Base-by-base conservation (phyloP, 2,888 invertebrate genomes). In the Coleophora flavipennella region DNA sequence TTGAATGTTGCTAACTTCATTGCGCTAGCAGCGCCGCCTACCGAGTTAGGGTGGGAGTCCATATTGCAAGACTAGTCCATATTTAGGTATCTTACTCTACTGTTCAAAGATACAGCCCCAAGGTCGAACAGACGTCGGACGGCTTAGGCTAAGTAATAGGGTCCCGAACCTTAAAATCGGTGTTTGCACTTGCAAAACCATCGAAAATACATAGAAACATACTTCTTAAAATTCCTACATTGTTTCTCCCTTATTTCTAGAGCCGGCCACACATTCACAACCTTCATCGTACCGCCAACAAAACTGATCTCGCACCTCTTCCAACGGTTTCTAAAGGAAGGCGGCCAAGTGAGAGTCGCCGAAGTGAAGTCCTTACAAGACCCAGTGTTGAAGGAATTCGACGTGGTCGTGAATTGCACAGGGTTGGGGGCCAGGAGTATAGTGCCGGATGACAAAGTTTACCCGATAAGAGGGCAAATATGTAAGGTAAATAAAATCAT, bases 381-480 rank as follows among this genome's bases (percentile, higher is more conserved):
- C 9, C 64, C 80, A 36, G 61, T 91, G 0, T 63, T 88, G 3
- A 76, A 86, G 27, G 66, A 70, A 0, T 91, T 78, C 55, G 90
- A 93, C 59, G 80, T 92, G 1, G 77, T 95, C n/a, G 85, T 95
- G 33, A 95, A 95, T 65, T 95, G 95, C 52, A 86, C 89, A 1
- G 95, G 93, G 1, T 58, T 95, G 1, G 89, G 89, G 1, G 88
- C 94, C 0, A 78, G 80, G 48, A 48, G 78, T 8, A 64, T 95
- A 0, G 85, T 89, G 1, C 78, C 85, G 0, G 95, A 95, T 76
- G 50, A 66, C 0, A 60, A 63, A 28, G 77, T 93, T 35, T 72
- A 73, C 39, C 87, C 95, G 1, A 87, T 93, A 35, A 85, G 95
- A 48, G 95, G 95, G 6, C 95, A 95, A 75, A 87, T 95, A 28